These are phyloP conservation scores for Liolophura sinensis DNA, from an alignment of 1,140 invertebrate species.

Conservation along the genomic window DNA sequence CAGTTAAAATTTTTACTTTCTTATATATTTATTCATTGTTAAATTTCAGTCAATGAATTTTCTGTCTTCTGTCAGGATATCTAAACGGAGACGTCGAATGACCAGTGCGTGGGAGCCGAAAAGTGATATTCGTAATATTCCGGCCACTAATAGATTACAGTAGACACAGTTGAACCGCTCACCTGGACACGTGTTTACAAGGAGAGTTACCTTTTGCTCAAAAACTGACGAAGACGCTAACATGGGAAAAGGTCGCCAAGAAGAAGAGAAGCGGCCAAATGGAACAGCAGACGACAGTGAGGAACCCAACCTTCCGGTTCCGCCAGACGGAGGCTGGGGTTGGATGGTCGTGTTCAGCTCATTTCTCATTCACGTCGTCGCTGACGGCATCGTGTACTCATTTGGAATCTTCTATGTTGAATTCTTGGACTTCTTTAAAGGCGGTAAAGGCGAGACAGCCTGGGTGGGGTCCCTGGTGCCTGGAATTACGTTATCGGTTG, in stretches of 20 bases:
- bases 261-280: not conserved
- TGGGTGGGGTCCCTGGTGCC: conserved; percentile 66
- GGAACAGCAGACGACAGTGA: conserved; percentile 1
- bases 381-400: conserved; percentile 77
- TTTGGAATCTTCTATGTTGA: conserved; percentile 63
- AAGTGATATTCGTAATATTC: too few species aligned
- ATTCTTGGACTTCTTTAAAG: conserved; percentile 80
- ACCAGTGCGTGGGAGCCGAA: too few species aligned
- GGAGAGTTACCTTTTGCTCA: too few species aligned
- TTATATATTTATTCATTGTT: too few species aligned
- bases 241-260: conserved; percentile 16
- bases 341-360: conserved; percentile 95
- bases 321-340: conserved; percentile 67
- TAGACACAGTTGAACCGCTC: too few species aligned
- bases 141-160: too few species aligned
- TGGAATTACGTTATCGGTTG: conserved; percentile 46
- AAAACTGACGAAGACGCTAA: not conserved
- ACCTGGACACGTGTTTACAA: too few species aligned
- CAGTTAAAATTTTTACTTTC: too few species aligned
- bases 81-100: too few species aligned
- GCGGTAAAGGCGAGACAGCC: conserved; percentile 84
- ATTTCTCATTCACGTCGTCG: conserved; percentile 97
- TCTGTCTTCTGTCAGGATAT: too few species aligned
- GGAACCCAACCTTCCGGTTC: not conserved
- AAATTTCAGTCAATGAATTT: too few species aligned